A percentile compares a stretch with the other conserved stretches of the same genome.
Evolutionary conservation across 2,797 vertebrate species (phyloP).

Genomic region (Acridotheres tristis): DNA sequence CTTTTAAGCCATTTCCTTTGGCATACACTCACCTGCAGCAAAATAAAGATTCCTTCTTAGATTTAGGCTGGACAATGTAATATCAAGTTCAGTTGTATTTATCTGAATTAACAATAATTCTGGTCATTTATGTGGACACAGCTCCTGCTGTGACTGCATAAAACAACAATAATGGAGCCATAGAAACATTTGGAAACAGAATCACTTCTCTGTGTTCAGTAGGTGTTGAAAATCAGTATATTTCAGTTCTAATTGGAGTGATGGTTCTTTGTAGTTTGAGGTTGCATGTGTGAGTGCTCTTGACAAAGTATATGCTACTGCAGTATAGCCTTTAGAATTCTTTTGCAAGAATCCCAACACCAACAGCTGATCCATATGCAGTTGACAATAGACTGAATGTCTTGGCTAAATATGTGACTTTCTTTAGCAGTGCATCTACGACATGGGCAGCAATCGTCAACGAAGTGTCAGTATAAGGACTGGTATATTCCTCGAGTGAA

Average conservation of each 20-base stretch:
- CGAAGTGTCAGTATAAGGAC: neutral
- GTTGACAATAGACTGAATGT: conserved; percentile 47
- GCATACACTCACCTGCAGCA: conserved; percentile 21
- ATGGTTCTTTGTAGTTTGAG: conserved; percentile 43
- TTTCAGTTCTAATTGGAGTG: conserved; percentile 54
- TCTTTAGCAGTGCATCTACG: neutral
- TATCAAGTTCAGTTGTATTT: conserved; percentile 17
- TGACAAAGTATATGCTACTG: neutral
- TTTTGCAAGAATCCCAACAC: neutral
- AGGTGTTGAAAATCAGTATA: conserved; percentile 24
- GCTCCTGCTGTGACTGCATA: conserved; percentile 29
- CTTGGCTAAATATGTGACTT: neutral
- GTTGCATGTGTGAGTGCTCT: neutral
- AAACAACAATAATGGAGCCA: conserved; percentile 32
- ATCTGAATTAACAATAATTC: conserved; percentile 55
- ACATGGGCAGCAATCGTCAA: neutral
- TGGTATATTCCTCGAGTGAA: neutral
- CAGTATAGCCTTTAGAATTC: neutral
- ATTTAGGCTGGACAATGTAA: neutral
- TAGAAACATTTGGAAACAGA: conserved; percentile 37
- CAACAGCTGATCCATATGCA: neutral
- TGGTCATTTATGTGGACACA: conserved; percentile 45
- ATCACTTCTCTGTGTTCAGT: conserved; percentile 3
- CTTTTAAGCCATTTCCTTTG: conserved; percentile 37
- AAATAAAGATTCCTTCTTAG: conserved; percentile 29